Evolutionary conservation across 2,888 invertebrate genomes (phyloP).

Genomic region (Noctua janthina): DNA sequence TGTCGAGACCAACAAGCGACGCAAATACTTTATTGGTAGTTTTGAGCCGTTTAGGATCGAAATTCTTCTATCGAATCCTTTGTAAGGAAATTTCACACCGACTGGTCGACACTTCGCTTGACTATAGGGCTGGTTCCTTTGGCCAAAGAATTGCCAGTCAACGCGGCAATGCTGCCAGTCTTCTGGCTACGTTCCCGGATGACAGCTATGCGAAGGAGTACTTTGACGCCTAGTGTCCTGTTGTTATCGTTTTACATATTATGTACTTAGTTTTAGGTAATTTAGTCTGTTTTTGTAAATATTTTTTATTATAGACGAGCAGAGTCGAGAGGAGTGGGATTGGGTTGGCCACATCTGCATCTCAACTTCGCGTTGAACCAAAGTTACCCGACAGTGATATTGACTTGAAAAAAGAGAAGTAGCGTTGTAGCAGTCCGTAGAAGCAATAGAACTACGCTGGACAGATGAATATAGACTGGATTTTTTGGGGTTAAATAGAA

Average conservation of each 20-base stretch:
- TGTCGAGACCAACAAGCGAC: neutral
- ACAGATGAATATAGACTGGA: neutral
- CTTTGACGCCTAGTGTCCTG: neutral
- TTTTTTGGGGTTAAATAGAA: neutral
- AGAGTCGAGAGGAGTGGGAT: neutral
- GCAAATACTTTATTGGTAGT: neutral
- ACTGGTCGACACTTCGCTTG: neutral
- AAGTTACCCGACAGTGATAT: neutral
- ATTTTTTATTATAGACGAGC: conserved; percentile 13
- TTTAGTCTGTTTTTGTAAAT: neutral
- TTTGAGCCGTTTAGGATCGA: neutral
- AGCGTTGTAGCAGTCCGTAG: neutral
- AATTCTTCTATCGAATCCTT: neutral
- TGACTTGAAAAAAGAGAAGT: conserved; percentile 16
- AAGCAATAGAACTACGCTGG: neutral
- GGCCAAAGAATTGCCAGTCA: neutral
- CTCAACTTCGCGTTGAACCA: conserved; percentile 6
- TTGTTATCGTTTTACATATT: neutral
- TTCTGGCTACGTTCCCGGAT: neutral
- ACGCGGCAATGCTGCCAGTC: neutral
- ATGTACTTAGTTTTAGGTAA: neutral
- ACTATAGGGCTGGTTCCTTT: neutral
- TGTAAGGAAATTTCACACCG: neutral
- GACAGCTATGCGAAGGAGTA: neutral
- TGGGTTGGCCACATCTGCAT: neutral